Base-by-base conservation (phyloP, 2,797 vertebrate species). In the Tiaroga cobitis region DNA sequence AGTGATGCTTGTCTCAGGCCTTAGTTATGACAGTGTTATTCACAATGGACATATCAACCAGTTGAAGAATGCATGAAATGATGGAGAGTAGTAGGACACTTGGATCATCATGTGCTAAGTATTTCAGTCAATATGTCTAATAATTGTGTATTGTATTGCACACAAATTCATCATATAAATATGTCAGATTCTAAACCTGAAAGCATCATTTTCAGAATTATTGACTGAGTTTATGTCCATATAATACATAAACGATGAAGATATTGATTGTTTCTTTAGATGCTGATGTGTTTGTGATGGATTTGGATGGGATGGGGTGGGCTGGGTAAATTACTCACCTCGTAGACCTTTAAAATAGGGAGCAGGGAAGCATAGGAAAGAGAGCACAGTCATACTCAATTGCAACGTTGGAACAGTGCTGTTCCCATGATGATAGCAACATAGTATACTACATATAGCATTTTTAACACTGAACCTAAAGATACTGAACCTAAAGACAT, bases 281-380 rank as follows among this genome's bases (percentile, higher is more conserved):
- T 15, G 41, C 8, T 29, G 34, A 18, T 65, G 19, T 79, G 49
- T 73, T 51, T 74, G 21, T 49, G 59, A 81, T 72, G 46, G 19
- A 61, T 68, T 75, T 13, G 70, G 78, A 59, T 59, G 54, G 59
- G 73, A 61, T 68, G 61, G 29, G 43, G 10, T n/a, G 13, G 16
- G 16, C 8, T 46, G 41, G 24, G 21, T 37, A 43, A 13, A 63
- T n/a, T 26, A 93, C 96, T 98, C 96, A 99, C 97, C 97, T 99
- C 97, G 2, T 96, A 98, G 89, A 99, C 98, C 97, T 99, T 96
- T 95, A 96, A 95, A 96, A 97, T 93, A 96, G 96, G 95, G 92
- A 95, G 87, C 82, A 95, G 94, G 95, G 94, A 96, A 95, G 97
- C 96, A 94, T 96, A 95, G 93, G 89, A 95, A 93, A 95, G 90